A percentile compares a stretch with the other conserved stretches of the same genome.
phyloP scores from a whole-genome alignment of 2,113 vertebrate genomes.

The Seriola aureovittata region DNA sequence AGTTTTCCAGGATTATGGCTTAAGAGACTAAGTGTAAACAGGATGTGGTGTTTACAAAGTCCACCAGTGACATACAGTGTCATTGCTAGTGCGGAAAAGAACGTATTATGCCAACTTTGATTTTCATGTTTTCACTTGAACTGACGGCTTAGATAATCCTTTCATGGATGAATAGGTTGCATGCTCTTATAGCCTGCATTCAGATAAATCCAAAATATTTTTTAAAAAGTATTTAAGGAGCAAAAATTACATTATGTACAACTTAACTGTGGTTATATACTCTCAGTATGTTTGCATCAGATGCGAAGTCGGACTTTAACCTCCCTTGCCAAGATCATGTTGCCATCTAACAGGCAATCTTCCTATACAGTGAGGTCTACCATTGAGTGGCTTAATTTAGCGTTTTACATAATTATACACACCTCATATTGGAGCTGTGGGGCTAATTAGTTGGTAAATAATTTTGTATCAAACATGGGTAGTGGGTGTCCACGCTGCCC shows the following conservation, averaged over 20 bases:
- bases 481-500: conserved; percentile 54
- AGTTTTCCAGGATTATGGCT: conserved; percentile 48
- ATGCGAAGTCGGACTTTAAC: neutral
- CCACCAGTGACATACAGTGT: neutral
- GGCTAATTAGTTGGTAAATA: conserved; percentile 73
- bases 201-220: conserved; percentile 18
- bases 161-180: conserved; percentile 13
- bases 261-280: neutral
- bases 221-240: neutral
- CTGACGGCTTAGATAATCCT: conserved; percentile 13
- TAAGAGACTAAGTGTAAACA: conserved; percentile 32
- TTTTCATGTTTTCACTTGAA: conserved; percentile 36
- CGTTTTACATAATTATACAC: conserved; percentile 49
- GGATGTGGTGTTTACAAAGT: conserved; percentile 24
- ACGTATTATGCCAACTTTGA: conserved; percentile 13
- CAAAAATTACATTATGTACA: neutral
- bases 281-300: neutral
- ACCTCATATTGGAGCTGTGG: conserved; percentile 33
- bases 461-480: conserved; percentile 65
- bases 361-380: neutral
- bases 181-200: neutral
- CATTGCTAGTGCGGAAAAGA: conserved; percentile 10
- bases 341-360: conserved; percentile 8
- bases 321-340: neutral
- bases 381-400: conserved; percentile 39